These are phyloP conservation scores for Tympanuchus pallidicinctus DNA, from an alignment of 2,113 vertebrate species.

Conservation along the genomic window DNA sequence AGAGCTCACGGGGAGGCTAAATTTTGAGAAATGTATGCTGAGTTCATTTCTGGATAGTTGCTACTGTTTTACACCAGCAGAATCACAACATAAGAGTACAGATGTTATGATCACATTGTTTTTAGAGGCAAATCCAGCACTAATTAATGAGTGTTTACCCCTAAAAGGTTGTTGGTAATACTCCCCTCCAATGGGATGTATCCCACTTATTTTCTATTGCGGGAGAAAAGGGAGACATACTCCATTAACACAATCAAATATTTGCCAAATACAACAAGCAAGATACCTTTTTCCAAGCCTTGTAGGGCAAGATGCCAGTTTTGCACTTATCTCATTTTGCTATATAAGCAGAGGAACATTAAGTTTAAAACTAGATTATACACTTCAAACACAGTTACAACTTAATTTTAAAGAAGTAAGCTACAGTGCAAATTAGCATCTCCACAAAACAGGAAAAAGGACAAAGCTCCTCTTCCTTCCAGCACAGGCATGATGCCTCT, in stretches of 20 bases:
- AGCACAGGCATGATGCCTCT: background rate
- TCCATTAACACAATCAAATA: background rate
- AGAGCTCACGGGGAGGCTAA: background rate
- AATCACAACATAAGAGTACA: background rate
- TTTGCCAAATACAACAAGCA: background rate
- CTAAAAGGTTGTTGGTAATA: background rate
- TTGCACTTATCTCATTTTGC: background rate
- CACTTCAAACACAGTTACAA: background rate
- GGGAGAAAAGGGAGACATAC: background rate
- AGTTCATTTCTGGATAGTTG: background rate
- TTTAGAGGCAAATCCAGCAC: background rate
- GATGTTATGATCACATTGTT: background rate
- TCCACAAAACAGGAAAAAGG: background rate
- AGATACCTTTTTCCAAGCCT: background rate
- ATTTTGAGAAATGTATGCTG: background rate
- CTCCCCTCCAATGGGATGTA: background rate
- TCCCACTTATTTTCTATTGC: background rate
- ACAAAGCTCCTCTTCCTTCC: background rate
- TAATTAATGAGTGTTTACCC: background rate
- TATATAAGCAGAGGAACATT: background rate
- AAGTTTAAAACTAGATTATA: background rate
- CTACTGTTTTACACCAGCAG: background rate
- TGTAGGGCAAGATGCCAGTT: background rate
- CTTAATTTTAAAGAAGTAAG: background rate
- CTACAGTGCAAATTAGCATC: background rate